A percentile compares a stretch with the other conserved stretches of the same genome.
phyloP scores from a whole-genome alignment of 2,888 invertebrate species.

The Ctenicera cuprea region DNA sequence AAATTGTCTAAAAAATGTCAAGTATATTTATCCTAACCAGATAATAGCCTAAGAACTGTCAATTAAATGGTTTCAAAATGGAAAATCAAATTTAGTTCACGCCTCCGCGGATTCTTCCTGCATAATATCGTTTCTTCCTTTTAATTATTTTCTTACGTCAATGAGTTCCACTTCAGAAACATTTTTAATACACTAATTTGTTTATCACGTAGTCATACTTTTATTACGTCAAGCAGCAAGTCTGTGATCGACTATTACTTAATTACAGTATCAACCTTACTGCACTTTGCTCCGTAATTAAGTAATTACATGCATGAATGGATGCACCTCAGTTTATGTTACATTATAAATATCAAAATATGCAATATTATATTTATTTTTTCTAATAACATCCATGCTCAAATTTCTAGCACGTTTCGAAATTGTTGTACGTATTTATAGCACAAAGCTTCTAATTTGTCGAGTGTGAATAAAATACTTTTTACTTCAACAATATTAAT shows the following conservation, averaged over 20 bases:
- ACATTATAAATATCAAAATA: too few relatives aligned
- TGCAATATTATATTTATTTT: too few relatives aligned
- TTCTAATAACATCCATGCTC: too few relatives aligned
- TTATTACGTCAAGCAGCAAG: not conserved
- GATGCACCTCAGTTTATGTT: too few relatives aligned
- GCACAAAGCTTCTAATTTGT: too few relatives aligned
- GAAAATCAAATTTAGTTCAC: conserved; percentile 3
- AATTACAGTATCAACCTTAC: too few relatives aligned
- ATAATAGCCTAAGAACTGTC: not conserved
- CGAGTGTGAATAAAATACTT: too few relatives aligned
- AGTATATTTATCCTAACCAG: not conserved
- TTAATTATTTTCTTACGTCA: not conserved
- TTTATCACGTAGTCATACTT: not conserved
- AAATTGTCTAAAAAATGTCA: not conserved
- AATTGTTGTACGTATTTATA: too few relatives aligned
- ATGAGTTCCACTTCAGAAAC: not conserved
- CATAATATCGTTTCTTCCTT: not conserved
- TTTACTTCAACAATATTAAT: too few relatives aligned
- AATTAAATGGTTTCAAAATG: not conserved
- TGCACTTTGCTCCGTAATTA: too few relatives aligned
- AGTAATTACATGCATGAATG: too few relatives aligned
- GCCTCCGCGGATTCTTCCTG: not conserved
- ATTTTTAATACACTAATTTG: not conserved
- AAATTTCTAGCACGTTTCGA: too few relatives aligned
- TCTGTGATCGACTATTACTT: not conserved